Conservation (phyloP, 2,797 vertebrate genomes). For the Hylomyscus alleni region DNA sequence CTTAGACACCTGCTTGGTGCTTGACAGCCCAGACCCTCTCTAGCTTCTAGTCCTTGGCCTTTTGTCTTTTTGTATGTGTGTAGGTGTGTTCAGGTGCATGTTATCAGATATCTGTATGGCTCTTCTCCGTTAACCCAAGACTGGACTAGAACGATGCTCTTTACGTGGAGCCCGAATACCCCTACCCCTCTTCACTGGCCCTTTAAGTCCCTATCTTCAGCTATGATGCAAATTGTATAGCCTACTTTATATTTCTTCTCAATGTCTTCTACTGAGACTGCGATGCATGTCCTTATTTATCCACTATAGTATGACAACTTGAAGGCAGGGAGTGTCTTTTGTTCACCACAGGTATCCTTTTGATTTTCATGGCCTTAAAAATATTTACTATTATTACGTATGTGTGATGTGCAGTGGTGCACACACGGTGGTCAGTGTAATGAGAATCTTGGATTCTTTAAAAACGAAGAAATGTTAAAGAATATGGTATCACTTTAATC, state of each 20-base stretch:
- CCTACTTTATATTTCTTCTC: slow-evolving; percentile 30
- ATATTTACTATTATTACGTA: background rate
- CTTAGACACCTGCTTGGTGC: background rate
- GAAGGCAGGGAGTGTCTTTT: background rate
- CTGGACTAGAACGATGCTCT: background rate
- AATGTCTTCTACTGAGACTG: background rate
- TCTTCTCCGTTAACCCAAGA: slow-evolving; percentile 16
- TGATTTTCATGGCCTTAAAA: background rate
- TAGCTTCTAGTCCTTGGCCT: background rate
- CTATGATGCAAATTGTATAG: slow-evolving; percentile 4
- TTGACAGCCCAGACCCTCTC: background rate
- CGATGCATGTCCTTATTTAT: background rate
- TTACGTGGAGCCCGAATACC: background rate
- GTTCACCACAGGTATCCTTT: background rate
- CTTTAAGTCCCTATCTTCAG: slow-evolving; percentile 35
- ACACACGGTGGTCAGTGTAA: no score
- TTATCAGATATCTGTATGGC: background rate
- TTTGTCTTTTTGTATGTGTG: background rate
- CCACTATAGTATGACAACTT: background rate
- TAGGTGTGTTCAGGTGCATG: background rate
- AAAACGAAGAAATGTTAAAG: no score
- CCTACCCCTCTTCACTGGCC: no score
- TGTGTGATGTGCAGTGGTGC: background rate
- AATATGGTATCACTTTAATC: no score
- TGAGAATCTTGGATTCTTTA: no score